Base-by-base conservation (phyloP, 2,888 invertebrate genomes). In the Cantharis rufa region DNA sequence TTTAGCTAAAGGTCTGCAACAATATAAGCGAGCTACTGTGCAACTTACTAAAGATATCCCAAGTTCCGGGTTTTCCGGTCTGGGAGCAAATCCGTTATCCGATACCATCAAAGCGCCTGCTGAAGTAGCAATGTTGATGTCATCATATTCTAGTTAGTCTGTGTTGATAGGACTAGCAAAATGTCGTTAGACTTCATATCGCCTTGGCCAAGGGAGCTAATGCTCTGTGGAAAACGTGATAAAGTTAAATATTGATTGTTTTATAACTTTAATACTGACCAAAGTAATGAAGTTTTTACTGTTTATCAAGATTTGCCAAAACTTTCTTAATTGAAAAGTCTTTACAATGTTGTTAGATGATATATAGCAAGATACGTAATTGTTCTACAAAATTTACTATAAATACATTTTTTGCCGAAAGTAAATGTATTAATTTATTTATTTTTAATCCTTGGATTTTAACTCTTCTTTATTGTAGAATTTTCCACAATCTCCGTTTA, bases 11-110 rank as follows among this genome's bases (percentile, higher is more conserved):
- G 78, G 79, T 72, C 72, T 69, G 68, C 75, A 76, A 75, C 77
- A 81, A 81, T 81, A 76, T 80, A 81, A 73, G 69, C 78, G 66
- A 71, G 75, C 71, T 71, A 69, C 76, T 74, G 79, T 79, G 78
- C 76, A 79, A 78, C 79, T 78, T 79, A 79, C 76, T 80, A 77
- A 81, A 81, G 81, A 81, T 81, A 81, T 80, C 81, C 80, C 72
- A 72, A 77, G 79, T 81, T 81, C 81, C 80, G 80, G 80, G 76
- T 74, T 78, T 80, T 81, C 81, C 81, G 81, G 81, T 79, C 78
- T 78, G 76, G 77, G 75, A 78, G 78, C 74, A 81, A 81, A 81
- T 81, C 81, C 81, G 81, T 78, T 78, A 76, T 61, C 74, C 77
- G 81, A 81, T 81, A 79, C 76, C 75, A 81, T 81, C 81, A 80